Conservation (phyloP, 2,113 vertebrate genomes). For the Mionectes macconnelli region DNA sequence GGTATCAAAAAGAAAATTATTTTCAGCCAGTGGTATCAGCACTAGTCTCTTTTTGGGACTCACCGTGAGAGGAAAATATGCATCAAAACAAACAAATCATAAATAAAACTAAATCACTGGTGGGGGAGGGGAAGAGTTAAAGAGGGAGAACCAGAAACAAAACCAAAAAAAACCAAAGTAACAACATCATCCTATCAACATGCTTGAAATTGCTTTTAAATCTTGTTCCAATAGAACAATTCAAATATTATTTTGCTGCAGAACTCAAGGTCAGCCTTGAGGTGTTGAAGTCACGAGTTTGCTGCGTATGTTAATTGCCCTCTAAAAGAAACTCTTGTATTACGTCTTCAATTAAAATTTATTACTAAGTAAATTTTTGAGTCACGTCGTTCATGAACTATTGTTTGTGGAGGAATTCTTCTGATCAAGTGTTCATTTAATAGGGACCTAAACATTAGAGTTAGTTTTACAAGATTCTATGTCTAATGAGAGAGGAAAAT, state of each 20-base stretch:
- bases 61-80: background rate
- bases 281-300: background rate
- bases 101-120: background rate
- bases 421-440: background rate
- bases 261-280: background rate
- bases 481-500: background rate
- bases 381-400: background rate
- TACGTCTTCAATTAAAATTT: background rate
- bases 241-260: constrained; percentile 2
- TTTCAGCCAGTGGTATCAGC: background rate
- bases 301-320: background rate
- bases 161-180: background rate
- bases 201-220: background rate
- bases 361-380: background rate
- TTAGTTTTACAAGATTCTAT: background rate
- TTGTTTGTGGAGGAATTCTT: background rate
- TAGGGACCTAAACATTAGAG: background rate
- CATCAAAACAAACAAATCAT: background rate
- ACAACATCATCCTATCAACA: background rate
- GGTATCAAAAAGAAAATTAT: background rate
- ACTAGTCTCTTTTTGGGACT: background rate
- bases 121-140: background rate
- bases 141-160: background rate
- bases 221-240: background rate
- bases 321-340: background rate